Evolutionary conservation across 2,888 invertebrate genomes (phyloP).

Genomic region (Drosophila silvestris): DNA sequence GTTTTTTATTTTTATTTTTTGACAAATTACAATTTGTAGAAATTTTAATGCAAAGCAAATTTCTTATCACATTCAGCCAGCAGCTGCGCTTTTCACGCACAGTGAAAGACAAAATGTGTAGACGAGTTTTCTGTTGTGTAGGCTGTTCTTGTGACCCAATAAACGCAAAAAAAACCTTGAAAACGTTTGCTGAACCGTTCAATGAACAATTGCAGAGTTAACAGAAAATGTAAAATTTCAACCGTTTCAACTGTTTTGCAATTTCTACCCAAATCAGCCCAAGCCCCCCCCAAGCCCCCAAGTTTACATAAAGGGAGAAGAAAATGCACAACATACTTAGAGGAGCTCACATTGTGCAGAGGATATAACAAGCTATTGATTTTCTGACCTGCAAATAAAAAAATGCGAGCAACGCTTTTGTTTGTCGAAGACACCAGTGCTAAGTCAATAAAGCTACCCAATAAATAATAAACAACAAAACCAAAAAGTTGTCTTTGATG

Average conservation of each 20-base stretch:
- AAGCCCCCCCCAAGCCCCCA: neutral
- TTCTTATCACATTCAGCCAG: neutral
- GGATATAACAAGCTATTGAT: conserved; percentile 61
- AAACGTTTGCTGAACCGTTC: conserved; percentile 64
- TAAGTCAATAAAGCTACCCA: neutral
- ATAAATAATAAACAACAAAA: conserved; percentile 10
- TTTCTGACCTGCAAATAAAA: conserved; percentile 50
- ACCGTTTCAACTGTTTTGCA: conserved; percentile 17
- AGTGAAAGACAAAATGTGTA: conserved; percentile 1
- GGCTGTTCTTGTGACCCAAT: conserved; percentile 59
- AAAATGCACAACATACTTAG: neutral
- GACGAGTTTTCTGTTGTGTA: conserved; percentile 20
- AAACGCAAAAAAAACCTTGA: conserved; percentile 63
- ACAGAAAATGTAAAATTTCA: conserved; percentile 50
- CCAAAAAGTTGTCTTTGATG: neutral
- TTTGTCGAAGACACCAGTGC: conserved; percentile 2
- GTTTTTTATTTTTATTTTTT: neutral
- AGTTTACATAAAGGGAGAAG: neutral
- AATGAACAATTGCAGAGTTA: conserved; percentile 34
- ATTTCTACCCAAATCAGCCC: neutral
- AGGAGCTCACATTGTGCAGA: neutral
- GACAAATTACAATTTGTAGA: neutral
- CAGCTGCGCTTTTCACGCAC: conserved; percentile 19
- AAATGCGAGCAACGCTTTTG: neutral
- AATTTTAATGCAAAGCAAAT: neutral